Base-by-base conservation (phyloP, 1,140 invertebrate species). In the Ostrea denselamellosa region DNA sequence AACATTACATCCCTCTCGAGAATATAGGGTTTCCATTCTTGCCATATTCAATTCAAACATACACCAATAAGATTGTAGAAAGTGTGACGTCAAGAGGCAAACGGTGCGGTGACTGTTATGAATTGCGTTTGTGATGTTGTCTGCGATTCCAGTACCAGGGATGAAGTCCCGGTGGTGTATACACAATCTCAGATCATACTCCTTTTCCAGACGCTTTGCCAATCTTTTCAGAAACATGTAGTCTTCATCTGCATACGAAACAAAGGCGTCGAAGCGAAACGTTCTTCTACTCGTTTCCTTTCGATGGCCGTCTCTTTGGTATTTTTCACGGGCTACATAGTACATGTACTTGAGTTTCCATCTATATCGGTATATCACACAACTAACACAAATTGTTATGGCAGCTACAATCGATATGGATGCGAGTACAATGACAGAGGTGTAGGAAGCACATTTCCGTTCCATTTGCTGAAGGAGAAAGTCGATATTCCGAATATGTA, bases 51-150 rank as follows among this genome's bases (percentile, higher is more conserved):
- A n/a, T 62, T 89, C 88, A 65, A 89, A 86, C 7, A 12, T 19
- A 7, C 88, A 85, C 88, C 88, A 89, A 22, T 77, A 56, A 44
- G 85, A 86, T 14, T 83, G 82, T 5, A 89, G 85, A 82, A 68
- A 89, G 19, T 86, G 44, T 53, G 34, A 51, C 12, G 88, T 86
- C 62, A 89, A 62, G 5, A 89, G 14, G 54, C 86, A n/a, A 5
- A 89, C 9, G 1, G 84, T 77, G 28, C 84, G 65, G 28, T 52
- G 82, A 62, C 88, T 89, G 14, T 86, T 86, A 34, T 83, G 51
- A 52, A 89, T 89, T 0, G 85, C 84, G 62, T 86, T 77, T 44
- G 86, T 71, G n/a, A 89, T 89, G 28, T 89, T 89, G 34, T 86
- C 77, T 19, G 22, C 81, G 28, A 89, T 82, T 71, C 44, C 56